A percentile compares a stretch with the other conserved stretches of the same genome.
These are phyloP conservation scores for Mormyrops attenuatus DNA, from an alignment of 2,797 vertebrate species.

Conservation along the genomic window DNA sequence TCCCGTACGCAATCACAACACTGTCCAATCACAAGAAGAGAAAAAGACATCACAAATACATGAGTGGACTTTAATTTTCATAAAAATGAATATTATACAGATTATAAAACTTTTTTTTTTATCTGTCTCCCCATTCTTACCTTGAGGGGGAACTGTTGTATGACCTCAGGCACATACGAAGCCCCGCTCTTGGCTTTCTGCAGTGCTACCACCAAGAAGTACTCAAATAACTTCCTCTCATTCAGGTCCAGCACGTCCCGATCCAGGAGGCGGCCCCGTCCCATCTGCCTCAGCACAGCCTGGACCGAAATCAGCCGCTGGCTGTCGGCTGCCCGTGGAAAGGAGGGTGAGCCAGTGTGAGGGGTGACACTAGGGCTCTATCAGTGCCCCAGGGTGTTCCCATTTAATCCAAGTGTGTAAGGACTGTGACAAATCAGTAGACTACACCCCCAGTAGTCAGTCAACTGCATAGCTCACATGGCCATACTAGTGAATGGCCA, in stretches of 20 bases:
- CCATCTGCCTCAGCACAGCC: constrained; percentile 63
- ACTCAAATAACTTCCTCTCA: constrained; percentile 81
- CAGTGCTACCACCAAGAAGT: constrained; percentile 79
- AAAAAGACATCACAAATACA: not conserved
- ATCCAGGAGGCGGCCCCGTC: constrained; percentile 55
- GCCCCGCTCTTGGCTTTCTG: constrained; percentile 73
- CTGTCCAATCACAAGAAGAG: not conserved
- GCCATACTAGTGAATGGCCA: not conserved
- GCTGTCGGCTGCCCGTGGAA: constrained; percentile 55
- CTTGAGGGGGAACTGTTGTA: constrained; percentile 82
- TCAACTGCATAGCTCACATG: not conserved
- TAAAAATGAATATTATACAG: not conserved
- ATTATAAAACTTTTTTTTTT: not conserved
- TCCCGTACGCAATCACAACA: not conserved
- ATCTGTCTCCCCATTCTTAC: constrained; percentile 41
- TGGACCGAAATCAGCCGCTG: constrained; percentile 68
- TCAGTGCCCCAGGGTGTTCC: not conserved
- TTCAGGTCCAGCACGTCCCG: constrained; percentile 64
- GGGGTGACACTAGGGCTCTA: not conserved
- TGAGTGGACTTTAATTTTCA: not conserved
- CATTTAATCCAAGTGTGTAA: not conserved
- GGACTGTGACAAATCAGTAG: not conserved
- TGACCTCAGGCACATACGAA: constrained; percentile 74
- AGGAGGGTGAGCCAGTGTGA: not conserved
- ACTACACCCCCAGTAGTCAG: not conserved